phyloP scores from a whole-genome alignment of 2,113 vertebrate genomes.

The Toxotes chatareus region DNA sequence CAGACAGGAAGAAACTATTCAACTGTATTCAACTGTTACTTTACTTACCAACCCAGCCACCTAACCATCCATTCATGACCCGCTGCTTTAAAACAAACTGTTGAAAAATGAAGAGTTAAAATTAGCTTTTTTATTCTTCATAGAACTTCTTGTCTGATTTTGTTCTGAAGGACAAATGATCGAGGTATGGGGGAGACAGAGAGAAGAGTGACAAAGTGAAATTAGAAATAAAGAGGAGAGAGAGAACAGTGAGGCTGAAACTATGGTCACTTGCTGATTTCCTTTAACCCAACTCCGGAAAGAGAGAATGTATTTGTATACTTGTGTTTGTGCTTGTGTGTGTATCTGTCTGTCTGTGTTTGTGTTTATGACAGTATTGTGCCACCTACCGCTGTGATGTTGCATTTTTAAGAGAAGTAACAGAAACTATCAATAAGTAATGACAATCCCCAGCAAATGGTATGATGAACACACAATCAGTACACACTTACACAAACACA shows the following conservation, averaged over 20 bases:
- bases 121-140: too few relatives aligned
- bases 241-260: background rate
- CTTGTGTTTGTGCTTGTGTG: background rate
- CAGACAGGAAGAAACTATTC: too few relatives aligned
- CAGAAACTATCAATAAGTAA: slow-evolving; percentile 71
- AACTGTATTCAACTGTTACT: too few relatives aligned
- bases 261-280: slow-evolving; percentile 28
- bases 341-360: slow-evolving; percentile 36
- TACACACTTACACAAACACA: slow-evolving; percentile 30
- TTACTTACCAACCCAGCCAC: too few relatives aligned
- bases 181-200: too few relatives aligned
- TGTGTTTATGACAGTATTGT: slow-evolving; percentile 59
- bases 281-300: slow-evolving; percentile 27
- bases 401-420: slow-evolving; percentile 68
- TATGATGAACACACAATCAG: slow-evolving; percentile 57
- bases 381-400: slow-evolving; percentile 69
- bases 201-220: background rate
- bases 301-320: slow-evolving; percentile 28
- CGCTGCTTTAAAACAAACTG: too few relatives aligned
- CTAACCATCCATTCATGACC: too few relatives aligned
- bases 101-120: too few relatives aligned
- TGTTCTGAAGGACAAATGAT: too few relatives aligned
- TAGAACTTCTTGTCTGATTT: too few relatives aligned
- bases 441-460: slow-evolving; percentile 55
- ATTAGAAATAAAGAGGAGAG: background rate